These are phyloP conservation scores for Taurulus bubalis DNA, from an alignment of 2,113 vertebrate species.

Conservation along the genomic window DNA sequence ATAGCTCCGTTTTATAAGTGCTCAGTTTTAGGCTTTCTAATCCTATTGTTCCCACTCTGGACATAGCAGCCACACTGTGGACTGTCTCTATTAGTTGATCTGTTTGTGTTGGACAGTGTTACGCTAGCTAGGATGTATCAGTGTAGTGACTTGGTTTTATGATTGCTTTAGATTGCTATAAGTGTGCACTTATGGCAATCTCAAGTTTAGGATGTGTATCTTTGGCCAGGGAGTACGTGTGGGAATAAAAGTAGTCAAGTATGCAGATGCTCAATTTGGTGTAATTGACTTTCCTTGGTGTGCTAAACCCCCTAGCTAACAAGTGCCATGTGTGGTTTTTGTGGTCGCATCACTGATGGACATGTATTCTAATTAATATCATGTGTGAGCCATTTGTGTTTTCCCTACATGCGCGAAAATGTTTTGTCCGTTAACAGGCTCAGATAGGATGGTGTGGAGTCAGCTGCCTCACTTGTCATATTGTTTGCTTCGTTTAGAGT, in stretches of 20 bases:
- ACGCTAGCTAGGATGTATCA: conserved; percentile 25
- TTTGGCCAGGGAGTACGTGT: conserved; percentile 20
- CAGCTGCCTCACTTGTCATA: not conserved
- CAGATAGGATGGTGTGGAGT: not conserved
- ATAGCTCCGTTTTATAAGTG: conserved; percentile 51
- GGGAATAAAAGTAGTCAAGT: conserved; percentile 14
- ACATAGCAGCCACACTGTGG: conserved; percentile 15
- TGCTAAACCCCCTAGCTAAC: conserved; percentile 15
- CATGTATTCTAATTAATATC: conserved; percentile 23
- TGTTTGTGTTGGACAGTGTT: conserved; percentile 39
- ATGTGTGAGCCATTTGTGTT: conserved; percentile 3
- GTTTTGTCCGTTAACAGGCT: not conserved
- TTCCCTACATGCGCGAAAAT: not conserved
- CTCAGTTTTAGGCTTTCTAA: conserved; percentile 34
- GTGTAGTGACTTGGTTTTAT: conserved; percentile 31
- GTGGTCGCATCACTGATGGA: conserved; percentile 4
- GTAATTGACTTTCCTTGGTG: conserved; percentile 39
- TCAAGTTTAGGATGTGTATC: conserved; percentile 31
- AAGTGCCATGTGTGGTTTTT: conserved; percentile 42
- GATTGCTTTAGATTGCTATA: conserved; percentile 48
- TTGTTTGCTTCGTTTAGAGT: not conserved
- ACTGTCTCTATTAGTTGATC: conserved; percentile 35
- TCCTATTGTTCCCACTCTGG: conserved; percentile 38
- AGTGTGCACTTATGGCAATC: conserved; percentile 48
- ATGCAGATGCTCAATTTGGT: conserved; percentile 21